phyloP scores from a whole-genome alignment of 2,113 vertebrate species.

The Gymnogyps californianus region DNA sequence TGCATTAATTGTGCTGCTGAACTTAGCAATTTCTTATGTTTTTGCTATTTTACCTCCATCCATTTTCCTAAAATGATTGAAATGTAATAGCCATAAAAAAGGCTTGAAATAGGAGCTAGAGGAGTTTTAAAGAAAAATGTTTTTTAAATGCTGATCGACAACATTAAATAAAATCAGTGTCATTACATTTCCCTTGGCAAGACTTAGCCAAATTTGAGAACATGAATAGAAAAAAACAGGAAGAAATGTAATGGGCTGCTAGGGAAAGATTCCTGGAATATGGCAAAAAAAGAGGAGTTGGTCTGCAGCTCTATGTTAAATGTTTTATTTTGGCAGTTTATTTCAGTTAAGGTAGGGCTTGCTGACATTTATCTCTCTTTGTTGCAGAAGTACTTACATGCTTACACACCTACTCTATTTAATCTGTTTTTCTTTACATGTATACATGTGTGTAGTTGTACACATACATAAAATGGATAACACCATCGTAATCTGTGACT shows the following conservation, averaged over 20 bases:
- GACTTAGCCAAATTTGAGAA: neutral
- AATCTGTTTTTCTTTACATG: neutral
- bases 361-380: neutral
- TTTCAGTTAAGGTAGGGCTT: neutral
- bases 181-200: neutral
- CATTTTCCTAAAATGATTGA: slow-evolving; percentile 31
- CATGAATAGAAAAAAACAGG: neutral
- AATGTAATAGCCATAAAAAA: neutral
- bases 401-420: neutral
- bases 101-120: neutral
- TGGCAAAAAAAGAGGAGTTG: neutral
- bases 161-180: neutral
- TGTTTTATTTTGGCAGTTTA: neutral
- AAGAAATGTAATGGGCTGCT: neutral
- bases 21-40: slow-evolving; percentile 37
- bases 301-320: neutral
- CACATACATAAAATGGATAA: neutral
- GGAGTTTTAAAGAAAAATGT: neutral
- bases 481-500: neutral
- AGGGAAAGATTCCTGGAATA: neutral
- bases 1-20: slow-evolving; percentile 59
- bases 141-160: neutral
- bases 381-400: neutral
- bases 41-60: neutral
- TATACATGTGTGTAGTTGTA: neutral